Conservation (phyloP, 2,113 vertebrate genomes). For the Petroica traversi region DNA sequence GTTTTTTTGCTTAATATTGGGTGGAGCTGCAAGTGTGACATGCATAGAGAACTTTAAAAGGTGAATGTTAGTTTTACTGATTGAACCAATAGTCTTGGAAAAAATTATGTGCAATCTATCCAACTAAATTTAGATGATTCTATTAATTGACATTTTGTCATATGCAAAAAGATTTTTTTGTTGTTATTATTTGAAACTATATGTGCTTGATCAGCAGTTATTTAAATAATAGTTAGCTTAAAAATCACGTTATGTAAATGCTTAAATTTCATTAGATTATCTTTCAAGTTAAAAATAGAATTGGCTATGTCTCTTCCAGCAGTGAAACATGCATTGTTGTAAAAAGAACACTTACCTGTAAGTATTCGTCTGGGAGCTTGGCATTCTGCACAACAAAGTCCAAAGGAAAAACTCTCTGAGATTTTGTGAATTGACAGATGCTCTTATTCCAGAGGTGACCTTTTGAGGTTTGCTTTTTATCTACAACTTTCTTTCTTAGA, state of each 20-base stretch:
- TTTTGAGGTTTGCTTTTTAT: not conserved
- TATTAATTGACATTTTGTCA: not conserved
- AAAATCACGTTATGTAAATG: conserved; percentile 17
- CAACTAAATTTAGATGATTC: not conserved
- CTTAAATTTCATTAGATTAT: not conserved
- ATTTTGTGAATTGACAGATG: not conserved
- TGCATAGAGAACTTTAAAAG: not conserved
- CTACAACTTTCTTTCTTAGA: not conserved
- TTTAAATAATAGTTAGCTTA: not conserved
- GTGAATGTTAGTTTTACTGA: not conserved
- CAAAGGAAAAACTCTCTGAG: not conserved
- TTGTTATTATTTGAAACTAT: not conserved
- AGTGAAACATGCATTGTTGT: not conserved
- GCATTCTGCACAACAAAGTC: not conserved
- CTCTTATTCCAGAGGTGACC: not conserved
- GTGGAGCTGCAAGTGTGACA: not conserved
- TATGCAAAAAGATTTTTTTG: not conserved
- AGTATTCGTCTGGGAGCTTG: not conserved
- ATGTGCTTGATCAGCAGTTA: not conserved
- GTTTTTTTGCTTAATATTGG: not conserved
- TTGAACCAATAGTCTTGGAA: not conserved
- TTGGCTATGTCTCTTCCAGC: not conserved
- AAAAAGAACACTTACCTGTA: not conserved
- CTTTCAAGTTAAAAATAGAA: not conserved
- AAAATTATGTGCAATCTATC: not conserved